Evolutionary conservation across 1,140 invertebrate genomes (phyloP), one percentile per base, ranked within the genome.

Genomic region (Pogonomyrmex californicus): DNA sequence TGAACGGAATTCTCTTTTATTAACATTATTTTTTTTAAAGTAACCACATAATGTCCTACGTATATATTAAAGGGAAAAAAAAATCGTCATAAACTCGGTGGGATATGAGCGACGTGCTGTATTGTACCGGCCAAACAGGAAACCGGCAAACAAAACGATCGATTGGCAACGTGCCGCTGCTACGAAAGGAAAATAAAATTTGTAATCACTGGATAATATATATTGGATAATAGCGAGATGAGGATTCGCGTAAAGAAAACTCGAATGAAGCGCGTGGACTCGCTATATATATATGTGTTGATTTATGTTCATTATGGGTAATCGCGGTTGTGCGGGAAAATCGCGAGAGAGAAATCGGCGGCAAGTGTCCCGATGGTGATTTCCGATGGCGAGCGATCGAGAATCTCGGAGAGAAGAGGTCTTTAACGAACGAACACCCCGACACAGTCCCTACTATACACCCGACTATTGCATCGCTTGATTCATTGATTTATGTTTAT

Each of bases 381-480:
- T 73, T 73, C 41, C 49, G 3, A 4, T 58, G 44, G 76, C 60
- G 47, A 79, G 63, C 23, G 33, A 47, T 70, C 63, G 63, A 60
- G 56, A 30, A 82, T 73, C 73, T 51, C 41, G 41, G 63, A 76
- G 56, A 44, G 49, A 63, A 66, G 38, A 68, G 38, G 17, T 14
- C 36, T 56, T 60, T 30, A 85, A 87, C 47, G 56, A 51, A 73
- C 70, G 14, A 81, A 41, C 65, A 90, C 88, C 89, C 77, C 66
- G 65, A 92, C 65, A 86, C 66, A 58, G 81, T 87, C 82, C 88
- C 83, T 90, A 89, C 83, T 91, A 88, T 76, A 86, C 81, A 86
- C 89, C 88, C 88, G 65, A 91, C 93, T 94, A 94, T 94, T 94
- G 93, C 92, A 94, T 91, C 92, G 71, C 87, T 92, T 93, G 88